Conservation (phyloP, 2,888 invertebrate genomes). For the Apodemia duryi region DNA sequence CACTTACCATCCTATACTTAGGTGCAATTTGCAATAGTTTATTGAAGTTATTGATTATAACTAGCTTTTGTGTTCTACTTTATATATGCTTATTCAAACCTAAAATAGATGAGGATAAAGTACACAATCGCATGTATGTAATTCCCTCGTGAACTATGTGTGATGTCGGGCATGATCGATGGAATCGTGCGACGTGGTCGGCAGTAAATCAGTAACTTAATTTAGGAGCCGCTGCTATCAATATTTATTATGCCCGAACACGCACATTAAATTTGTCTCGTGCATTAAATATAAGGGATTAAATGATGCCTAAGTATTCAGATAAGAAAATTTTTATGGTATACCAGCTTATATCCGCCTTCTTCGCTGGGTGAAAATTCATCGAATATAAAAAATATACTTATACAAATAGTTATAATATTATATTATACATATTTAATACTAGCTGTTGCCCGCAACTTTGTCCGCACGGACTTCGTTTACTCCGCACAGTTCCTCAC, state of each 20-base stretch:
- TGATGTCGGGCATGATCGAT: slow-evolving; percentile 7
- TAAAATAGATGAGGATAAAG: background rate
- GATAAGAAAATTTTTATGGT: no score
- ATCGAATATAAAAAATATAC: no score
- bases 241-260: slow-evolving; percentile 6
- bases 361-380: no score
- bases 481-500: no score
- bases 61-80: background rate
- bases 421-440: no score
- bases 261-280: background rate
- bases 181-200: slow-evolving; percentile 9
- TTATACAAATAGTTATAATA: no score
- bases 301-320: no score
- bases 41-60: slow-evolving; percentile 2
- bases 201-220: slow-evolving; percentile 13
- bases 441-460: no score
- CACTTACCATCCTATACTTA: background rate
- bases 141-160: slow-evolving; percentile 7
- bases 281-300: background rate
- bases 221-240: slow-evolving; percentile 11
- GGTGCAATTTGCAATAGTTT: background rate
- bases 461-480: no score
- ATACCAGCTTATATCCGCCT: no score
- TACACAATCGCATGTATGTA: background rate
- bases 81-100: background rate